A percentile compares a stretch with the other conserved stretches of the same genome.
Conservation (phyloP, 2,797 vertebrate genomes). For the Eulemur mongoz region DNA sequence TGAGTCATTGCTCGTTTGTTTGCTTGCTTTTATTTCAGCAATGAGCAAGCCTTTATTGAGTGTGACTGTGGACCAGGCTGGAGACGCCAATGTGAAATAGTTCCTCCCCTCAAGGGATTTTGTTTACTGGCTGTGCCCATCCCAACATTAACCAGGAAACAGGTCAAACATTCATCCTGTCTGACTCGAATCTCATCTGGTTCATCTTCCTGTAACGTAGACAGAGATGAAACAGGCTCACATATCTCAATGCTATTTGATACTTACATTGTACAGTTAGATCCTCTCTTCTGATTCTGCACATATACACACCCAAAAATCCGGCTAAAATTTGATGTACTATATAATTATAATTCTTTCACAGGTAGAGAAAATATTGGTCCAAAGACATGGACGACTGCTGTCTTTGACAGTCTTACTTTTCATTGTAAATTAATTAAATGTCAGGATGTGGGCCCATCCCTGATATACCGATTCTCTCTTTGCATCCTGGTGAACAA, state of each 20-base stretch:
- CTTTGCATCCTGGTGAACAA: not conserved
- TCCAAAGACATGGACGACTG: not conserved
- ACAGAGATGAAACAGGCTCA: not conserved
- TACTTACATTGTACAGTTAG: not conserved
- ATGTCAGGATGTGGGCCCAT: not conserved
- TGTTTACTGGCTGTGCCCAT: not conserved
- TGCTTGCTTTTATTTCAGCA: not conserved
- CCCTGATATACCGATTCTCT: not conserved
- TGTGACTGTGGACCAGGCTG: not conserved
- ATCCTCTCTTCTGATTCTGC: not conserved
- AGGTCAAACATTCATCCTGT: not conserved
- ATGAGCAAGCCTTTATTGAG: not conserved
- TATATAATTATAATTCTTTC: not conserved
- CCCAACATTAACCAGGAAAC: not conserved
- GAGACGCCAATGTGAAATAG: not conserved
- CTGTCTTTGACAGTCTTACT: not conserved
- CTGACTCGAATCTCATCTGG: not conserved
- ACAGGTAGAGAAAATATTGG: not conserved
- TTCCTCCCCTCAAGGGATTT: not conserved
- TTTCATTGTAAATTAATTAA: slow-evolving; percentile 37
- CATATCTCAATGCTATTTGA: not conserved
- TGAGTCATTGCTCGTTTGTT: not conserved
- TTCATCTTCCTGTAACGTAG: not conserved
- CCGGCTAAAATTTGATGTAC: not conserved
- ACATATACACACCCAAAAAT: not conserved